Conservation (phyloP, 2,888 invertebrate species). For the Leptopilina syphax region DNA sequence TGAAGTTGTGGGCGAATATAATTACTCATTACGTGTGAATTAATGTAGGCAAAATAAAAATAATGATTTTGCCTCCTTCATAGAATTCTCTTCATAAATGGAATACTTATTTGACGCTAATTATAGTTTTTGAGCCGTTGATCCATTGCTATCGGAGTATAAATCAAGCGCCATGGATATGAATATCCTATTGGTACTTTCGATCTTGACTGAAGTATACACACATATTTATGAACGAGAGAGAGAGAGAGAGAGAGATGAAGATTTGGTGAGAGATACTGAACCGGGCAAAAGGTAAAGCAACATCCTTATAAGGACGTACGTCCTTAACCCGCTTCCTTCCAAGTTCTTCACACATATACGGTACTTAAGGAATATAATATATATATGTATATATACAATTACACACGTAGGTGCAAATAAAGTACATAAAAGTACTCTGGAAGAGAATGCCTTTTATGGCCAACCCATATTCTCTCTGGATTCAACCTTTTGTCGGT, state of each 20-base stretch:
- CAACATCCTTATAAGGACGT: constrained; percentile 74
- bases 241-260: constrained; percentile 49
- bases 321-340: constrained; percentile 76
- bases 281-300: constrained; percentile 65
- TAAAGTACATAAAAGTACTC: constrained; percentile 49
- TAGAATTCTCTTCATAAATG: constrained; percentile 26
- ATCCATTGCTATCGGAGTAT: constrained; percentile 10
- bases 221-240: constrained; percentile 42
- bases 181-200: constrained; percentile 54
- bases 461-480: constrained; percentile 67
- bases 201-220: constrained; percentile 52
- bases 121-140: constrained; percentile 20
- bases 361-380: constrained; percentile 32
- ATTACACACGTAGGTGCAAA: constrained; percentile 39
- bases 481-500: constrained; percentile 55
- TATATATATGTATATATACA: constrained; percentile 5
- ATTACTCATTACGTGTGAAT: constrained; percentile 25
- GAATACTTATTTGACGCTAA: constrained; percentile 36
- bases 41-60: neutral
- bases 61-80: neutral
- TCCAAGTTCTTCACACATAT: constrained; percentile 55
- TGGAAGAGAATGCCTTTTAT: constrained; percentile 68
- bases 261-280: constrained; percentile 46
- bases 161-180: constrained; percentile 53
- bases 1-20: neutral